A percentile compares a stretch with the other conserved stretches of the same genome.
phyloP scores from a whole-genome alignment of 2,888 invertebrate genomes.

The Cantharis rustica region DNA sequence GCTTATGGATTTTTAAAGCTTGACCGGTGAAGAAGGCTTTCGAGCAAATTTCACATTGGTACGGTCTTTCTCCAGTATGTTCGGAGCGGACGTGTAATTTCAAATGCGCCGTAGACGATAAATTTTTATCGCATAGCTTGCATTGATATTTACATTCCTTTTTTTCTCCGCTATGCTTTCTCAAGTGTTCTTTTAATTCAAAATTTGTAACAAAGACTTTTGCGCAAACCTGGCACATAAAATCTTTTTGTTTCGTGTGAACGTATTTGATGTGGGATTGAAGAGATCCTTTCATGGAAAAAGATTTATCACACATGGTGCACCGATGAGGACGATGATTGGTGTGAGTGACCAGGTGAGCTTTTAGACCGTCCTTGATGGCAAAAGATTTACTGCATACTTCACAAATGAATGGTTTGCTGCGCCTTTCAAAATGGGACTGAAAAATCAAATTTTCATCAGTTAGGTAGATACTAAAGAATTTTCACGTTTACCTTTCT shows the following conservation, averaged over 20 bases:
- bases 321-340: conserved; percentile 16
- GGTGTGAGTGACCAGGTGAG: conserved; percentile 17
- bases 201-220: conserved; percentile 21
- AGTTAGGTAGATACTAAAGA: background rate
- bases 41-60: conserved; percentile 17
- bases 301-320: conserved; percentile 14
- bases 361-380: conserved; percentile 19
- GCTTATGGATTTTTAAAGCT: conserved; percentile 43
- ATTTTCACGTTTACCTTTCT: conserved; percentile 7
- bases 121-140: conserved; percentile 14
- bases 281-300: conserved; percentile 12
- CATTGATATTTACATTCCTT: conserved; percentile 16
- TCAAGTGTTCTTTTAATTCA: conserved; percentile 19
- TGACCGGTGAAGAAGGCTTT: conserved; percentile 21
- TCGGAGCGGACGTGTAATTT: conserved; percentile 21
- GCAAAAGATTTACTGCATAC: conserved; percentile 23
- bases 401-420: conserved; percentile 19
- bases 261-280: conserved; percentile 18
- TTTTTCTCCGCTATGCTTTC: conserved; percentile 22
- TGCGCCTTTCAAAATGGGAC: conserved; percentile 9
- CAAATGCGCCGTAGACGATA: conserved; percentile 18
- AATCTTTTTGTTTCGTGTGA: conserved; percentile 26
- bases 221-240: conserved; percentile 24
- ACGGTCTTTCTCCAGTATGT: conserved; percentile 26
- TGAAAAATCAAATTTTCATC: background rate